Base-by-base conservation (phyloP, 2,797 vertebrate genomes). In the Chaetodon trifasciatus region DNA sequence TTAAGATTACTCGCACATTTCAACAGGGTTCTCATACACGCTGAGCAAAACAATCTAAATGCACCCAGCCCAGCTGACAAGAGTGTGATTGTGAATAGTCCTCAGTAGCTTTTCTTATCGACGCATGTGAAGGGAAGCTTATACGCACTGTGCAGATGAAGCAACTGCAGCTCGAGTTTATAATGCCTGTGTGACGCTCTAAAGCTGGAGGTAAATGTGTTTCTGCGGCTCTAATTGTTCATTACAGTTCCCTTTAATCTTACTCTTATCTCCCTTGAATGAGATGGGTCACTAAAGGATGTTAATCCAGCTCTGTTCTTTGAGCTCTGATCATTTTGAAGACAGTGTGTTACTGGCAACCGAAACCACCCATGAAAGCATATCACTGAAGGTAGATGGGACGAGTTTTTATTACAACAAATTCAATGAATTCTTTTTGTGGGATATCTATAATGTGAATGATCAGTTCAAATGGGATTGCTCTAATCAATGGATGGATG, bases 301-400 rank as follows among this genome's bases (percentile, higher is more conserved):
- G 44, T 32, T 47, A 69, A 47, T 55, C 37, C 17, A 50, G 3
- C 12, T 46, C 37, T 82, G 67, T 68, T 67, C 57, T 86, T 81
- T 79, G 67, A 74, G 69, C 63, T 57, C 15, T 81, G 56, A 74
- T 68, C 19, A 65, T 49, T 73, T 46, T 70, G 49, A 42, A 68
- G 49, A 52, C 28, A 52, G 13, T 70, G 56, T 55, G 49, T 28
- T n/a, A 15, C 42, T 61, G 61, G 63, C n/a, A 52, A 13, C 15
- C 53, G 63, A 39, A 68, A 49, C 52, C 46, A n/a, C 66, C 23
- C 6, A 13, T 63, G 46, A 63, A 42, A 70, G 10, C 9, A n/a
- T 50, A 16, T 35, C 47, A 49, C 35, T 57, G 8, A 67, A 62
- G 23, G 28, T 69, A 2, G 5, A 57, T 28, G 5, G 2, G 19